Base-by-base conservation (phyloP, 2,888 invertebrate genomes). In the Syritta pipiens region DNA sequence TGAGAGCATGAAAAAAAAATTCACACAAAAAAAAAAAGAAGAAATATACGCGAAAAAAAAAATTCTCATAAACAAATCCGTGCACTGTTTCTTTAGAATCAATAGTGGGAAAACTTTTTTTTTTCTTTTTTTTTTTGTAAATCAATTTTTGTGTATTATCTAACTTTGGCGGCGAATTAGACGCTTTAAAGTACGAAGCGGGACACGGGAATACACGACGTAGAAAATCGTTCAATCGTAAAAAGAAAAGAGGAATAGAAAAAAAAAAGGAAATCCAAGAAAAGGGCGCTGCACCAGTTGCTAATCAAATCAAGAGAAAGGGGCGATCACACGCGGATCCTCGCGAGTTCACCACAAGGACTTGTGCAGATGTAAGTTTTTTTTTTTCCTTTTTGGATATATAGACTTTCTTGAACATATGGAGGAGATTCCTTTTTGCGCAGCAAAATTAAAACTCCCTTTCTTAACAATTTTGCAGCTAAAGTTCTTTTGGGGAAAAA, bases 141-240 rank as follows among this genome's bases (percentile, higher is more conserved):
- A 59, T 24, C 7, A 19, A 44, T 32, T 32, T 49, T 7, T 62
- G 60, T 49, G 44, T 35, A 79, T 79, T 79, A 77, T 67, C 72
- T 79, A 79, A 79, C 72, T 26, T 37, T 48, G 7, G 28, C 37
- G 35, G 53, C 19, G 46, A 22, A 53, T 28, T 63, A 32, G 46
- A 65, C 14, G 32, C 51, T 46, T 3, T 22, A 44, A 32, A 17
- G 7, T 14, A 5, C 26, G 17, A 28, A 69, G n/a, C 42, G 20
- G 26, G 26, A 46, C 35, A 51, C 30, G 10, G 14, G 17, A 19
- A 57, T n/a, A n/a, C n/a, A 49, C 19, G 20, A 9, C 42, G 9
- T 14, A 51, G 7, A 44, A 40, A 22, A 7, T n/a, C n/a, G n/a
- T n/a, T n/a, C n/a, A n/a, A n/a, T n/a, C 17, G 17, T 7, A 40